phyloP scores from a whole-genome alignment of 1,140 invertebrate species.

The Phortica variegata region DNA sequence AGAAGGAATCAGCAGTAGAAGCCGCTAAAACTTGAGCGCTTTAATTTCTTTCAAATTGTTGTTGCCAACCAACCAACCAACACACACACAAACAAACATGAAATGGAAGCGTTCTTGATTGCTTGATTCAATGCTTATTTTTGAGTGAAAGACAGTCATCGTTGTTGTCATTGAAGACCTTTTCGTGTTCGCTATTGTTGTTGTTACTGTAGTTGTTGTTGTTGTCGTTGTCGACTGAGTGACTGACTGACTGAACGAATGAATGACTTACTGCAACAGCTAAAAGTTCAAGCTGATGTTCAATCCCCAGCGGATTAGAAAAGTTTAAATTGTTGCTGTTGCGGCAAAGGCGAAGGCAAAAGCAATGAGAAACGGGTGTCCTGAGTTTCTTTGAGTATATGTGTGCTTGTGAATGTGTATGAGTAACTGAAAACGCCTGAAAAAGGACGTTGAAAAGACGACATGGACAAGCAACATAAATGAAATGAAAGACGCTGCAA shows the following conservation, averaged over 20 bases:
- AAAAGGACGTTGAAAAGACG: too few species aligned
- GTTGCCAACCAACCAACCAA: too few species aligned
- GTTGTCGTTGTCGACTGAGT: conserved; percentile 32
- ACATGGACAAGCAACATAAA: too few species aligned
- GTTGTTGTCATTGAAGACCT: too few species aligned
- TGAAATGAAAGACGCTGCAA: not conserved
- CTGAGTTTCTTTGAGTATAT: too few species aligned
- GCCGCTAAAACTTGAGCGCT: conserved; percentile 49
- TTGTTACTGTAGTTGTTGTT: too few species aligned
- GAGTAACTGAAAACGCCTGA: not conserved
- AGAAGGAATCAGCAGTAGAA: too few species aligned
- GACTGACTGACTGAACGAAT: too few species aligned
- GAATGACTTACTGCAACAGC: conserved; percentile 22
- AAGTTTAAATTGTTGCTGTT: conserved; percentile 52
- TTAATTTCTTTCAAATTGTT: conserved; percentile 51
- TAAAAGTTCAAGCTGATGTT: conserved; percentile 30
- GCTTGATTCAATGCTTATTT: conserved; percentile 36
- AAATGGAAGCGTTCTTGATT: conserved; percentile 28
- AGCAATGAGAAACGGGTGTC: too few species aligned
- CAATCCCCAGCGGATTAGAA: conserved; percentile 53
- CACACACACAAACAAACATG: conserved; percentile 1
- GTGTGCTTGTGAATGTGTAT: too few species aligned
- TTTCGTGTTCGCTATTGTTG: too few species aligned
- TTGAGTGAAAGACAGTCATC: not conserved
- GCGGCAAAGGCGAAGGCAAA: too few species aligned